A percentile compares a stretch with the other conserved stretches of the same genome.
Evolutionary conservation across 2,888 invertebrate species (phyloP).

Genomic region (Hydrotaea cyrtoneurina): DNA sequence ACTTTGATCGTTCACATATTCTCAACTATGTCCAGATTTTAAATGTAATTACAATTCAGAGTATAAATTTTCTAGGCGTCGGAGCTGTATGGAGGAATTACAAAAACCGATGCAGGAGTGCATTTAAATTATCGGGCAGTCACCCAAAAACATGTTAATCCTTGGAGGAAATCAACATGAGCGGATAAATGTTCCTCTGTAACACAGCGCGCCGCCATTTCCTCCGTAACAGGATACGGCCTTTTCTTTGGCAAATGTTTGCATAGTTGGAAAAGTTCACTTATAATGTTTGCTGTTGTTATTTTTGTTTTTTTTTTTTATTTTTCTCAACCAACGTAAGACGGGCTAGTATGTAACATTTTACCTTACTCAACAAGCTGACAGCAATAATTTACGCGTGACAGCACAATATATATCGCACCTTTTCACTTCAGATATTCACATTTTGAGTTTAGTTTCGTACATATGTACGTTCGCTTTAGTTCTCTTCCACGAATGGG

Average conservation of each 20-base stretch:
- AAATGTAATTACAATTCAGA: too few relatives aligned
- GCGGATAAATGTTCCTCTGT: too few relatives aligned
- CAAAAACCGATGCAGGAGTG: too few relatives aligned
- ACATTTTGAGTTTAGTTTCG: constrained; percentile 34
- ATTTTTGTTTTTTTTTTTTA: too few relatives aligned
- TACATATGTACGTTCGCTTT: not conserved
- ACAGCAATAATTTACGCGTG: constrained; percentile 63
- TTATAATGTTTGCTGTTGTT: not conserved
- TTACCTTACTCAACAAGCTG: constrained; percentile 57
- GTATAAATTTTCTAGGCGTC: too few relatives aligned
- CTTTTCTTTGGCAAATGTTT: not conserved
- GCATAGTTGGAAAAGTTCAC: not conserved
- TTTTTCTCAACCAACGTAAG: constrained; percentile 5
- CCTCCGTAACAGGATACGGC: not conserved
- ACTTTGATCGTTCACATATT: too few relatives aligned
- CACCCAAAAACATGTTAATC: too few relatives aligned
- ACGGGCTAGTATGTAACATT: constrained; percentile 44
- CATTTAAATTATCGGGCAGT: too few relatives aligned
- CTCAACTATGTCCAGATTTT: too few relatives aligned
- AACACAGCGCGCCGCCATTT: not conserved
- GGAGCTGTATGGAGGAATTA: too few relatives aligned
- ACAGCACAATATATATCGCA: constrained; percentile 59
- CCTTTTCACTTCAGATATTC: constrained; percentile 36
- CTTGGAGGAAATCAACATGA: too few relatives aligned
- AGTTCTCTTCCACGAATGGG: not conserved